Evolutionary conservation across 1,140 invertebrate genomes (phyloP).

Genomic region (Drosophila bifasciata): DNA sequence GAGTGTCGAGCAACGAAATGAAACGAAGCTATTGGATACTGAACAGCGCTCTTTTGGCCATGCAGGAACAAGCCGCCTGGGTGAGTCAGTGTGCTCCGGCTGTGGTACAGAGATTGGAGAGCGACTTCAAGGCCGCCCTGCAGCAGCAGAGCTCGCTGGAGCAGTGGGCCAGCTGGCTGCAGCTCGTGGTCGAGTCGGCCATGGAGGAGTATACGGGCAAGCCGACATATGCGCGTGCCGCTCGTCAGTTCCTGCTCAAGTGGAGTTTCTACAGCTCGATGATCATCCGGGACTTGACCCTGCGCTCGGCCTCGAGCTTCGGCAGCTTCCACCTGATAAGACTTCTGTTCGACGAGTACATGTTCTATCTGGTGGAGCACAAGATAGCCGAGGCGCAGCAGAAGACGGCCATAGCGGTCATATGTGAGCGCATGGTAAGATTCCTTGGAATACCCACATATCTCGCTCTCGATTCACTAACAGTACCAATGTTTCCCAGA

Average conservation of each 20-base stretch:
- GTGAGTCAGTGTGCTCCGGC: conserved; percentile 97
- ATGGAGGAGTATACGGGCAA: conserved; percentile 94
- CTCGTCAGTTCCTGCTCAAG: conserved; percentile 97
- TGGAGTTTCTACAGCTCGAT: conserved; percentile 99
- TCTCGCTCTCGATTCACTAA: conserved; percentile 5
- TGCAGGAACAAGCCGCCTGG: conserved; percentile 94
- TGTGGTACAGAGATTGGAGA: conserved; percentile 94
- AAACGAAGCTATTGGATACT: neutral
- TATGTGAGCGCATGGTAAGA: conserved; percentile 85
- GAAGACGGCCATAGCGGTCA: conserved; percentile 97
- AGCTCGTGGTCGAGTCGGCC: conserved; percentile 94
- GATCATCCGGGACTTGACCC: conserved; percentile 97
- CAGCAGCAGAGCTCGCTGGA: conserved; percentile 97
- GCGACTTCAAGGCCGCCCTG: conserved; percentile 96
- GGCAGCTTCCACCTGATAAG: conserved; percentile 99
- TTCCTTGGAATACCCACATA: neutral
- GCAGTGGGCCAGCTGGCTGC: conserved; percentile 98
- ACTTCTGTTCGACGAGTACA: conserved; percentile 99
- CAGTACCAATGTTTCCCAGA: conserved; percentile 51
- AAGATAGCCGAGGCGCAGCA: conserved; percentile 96
- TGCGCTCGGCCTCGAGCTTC: conserved; percentile 98
- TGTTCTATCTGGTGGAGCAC: conserved; percentile 99
- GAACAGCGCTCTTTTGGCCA: neutral
- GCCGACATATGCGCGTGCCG: conserved; percentile 94
- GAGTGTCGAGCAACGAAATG: conserved; percentile 26